A percentile compares a stretch with the other conserved stretches of the same genome.
Evolutionary conservation across 2,888 invertebrate genomes (phyloP).

Genomic region (Osedax frankpressi): DNA sequence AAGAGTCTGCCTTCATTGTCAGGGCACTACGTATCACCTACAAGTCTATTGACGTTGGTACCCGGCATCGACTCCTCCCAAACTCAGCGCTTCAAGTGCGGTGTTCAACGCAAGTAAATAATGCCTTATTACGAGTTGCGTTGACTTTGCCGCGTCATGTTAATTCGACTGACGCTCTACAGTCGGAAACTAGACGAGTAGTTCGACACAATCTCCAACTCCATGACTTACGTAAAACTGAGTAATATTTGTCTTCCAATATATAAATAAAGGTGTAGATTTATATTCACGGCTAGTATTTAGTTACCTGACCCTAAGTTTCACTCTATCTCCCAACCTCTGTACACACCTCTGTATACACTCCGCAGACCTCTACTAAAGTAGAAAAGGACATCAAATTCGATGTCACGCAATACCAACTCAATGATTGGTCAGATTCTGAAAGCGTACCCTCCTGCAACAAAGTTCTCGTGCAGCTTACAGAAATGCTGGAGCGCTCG

Average conservation of each 20-base stretch:
- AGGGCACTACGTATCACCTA: background rate
- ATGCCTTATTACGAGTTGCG: no score
- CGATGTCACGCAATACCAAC: constrained; percentile 26
- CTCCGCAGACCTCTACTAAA: background rate
- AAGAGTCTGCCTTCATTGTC: constrained; percentile 24
- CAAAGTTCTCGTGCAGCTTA: constrained; percentile 23
- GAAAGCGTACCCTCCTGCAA: constrained; percentile 16
- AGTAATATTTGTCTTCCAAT: no score
- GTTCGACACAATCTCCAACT: no score
- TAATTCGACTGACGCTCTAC: no score
- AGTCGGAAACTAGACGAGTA: no score
- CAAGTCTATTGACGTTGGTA: background rate
- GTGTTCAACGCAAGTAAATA: no score
- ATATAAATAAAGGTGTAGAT: no score
- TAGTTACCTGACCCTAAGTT: background rate
- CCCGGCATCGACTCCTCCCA: background rate
- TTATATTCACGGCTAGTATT: no score
- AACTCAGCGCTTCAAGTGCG: background rate
- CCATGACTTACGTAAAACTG: no score
- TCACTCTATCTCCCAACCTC: background rate
- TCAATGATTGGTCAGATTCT: constrained; percentile 24
- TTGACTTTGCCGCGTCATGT: no score
- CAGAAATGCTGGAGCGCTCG: constrained; percentile 26
- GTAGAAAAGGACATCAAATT: background rate
- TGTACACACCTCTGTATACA: background rate